Evolutionary conservation across 2,888 invertebrate species (phyloP), one percentile per base, ranked within the genome.

Genomic region (Acleris cristana): DNA sequence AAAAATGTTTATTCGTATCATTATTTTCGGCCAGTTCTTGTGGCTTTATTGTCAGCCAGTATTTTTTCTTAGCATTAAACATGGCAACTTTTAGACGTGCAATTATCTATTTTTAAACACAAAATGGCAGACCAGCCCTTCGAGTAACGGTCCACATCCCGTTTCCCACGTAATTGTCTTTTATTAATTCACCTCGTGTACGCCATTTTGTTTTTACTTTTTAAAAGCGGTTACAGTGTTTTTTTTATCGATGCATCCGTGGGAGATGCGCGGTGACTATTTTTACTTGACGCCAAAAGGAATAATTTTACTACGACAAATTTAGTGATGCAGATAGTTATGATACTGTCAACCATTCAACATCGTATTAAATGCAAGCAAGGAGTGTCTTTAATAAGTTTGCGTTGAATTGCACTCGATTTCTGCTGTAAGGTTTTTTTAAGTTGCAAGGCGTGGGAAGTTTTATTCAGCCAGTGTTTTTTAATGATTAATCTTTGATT

Each of bases 161-260:
- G 83, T 77, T 82, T 84, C 83, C 77, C 84, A 83, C 84, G 80
- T 70, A 73, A 73, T 78, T 76, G 78, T 75, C 73, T 73, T 71
- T 70, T 64, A 72, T 64, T 66, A 74, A 69, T 73, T 73, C 71
- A 73, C 70, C 65, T 69, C 58, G 34, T 55, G 65, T 67, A 62
- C 65, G 61, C 70, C 70, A 68, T 72, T 72, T 73, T 71, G 70
- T 72, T 71, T 70, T 72, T 63, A 65, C 69, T 74, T 70, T 72
- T 72, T 70, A 63, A 63, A 60, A 26, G 58, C 64, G 67, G 55
- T 69, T 58, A 45, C 45, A 49, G 40, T 14, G 5, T 61, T 66
- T 66, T 67, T 67, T 67, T 67, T 48, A 60, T 63, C 58, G 48
- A 44, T 53, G 49, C 58, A 67, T 63, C 67, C 67, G 67, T 67